These are phyloP conservation scores for Ailuropoda melanoleuca DNA, from an alignment of 2,113 vertebrate genomes.

Conservation along the genomic window DNA sequence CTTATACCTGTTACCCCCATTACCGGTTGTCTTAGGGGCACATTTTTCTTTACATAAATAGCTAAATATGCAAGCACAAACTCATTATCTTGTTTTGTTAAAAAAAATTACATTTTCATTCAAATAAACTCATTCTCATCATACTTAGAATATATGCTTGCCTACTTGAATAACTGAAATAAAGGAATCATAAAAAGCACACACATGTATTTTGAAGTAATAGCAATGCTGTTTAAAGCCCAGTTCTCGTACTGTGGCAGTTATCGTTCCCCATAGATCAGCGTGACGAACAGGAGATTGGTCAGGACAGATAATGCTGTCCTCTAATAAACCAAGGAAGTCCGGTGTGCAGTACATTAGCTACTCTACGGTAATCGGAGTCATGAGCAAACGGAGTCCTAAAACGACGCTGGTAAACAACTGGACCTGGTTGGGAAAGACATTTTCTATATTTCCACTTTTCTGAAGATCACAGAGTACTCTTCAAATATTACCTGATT, in stretches of 20 bases:
- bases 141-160: not conserved
- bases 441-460: not conserved
- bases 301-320: not conserved
- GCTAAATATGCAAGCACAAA: not conserved
- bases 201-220: not conserved
- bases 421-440: not conserved
- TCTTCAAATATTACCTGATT: not conserved
- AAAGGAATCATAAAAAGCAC: not conserved
- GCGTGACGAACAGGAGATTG: not conserved
- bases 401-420: not conserved
- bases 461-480: not conserved
- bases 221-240: not conserved
- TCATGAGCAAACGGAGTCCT: not conserved
- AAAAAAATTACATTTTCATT: constrained; percentile 29
- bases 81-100: constrained; percentile 2
- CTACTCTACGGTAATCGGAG: not conserved
- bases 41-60: constrained; percentile 8
- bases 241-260: not conserved
- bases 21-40: not conserved
- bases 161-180: not conserved
- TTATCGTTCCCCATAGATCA: not conserved
- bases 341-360: not conserved
- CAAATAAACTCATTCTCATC: not conserved
- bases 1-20: not conserved
- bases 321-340: not conserved